A percentile compares a stretch with the other conserved stretches of the same genome.
These are phyloP conservation scores for Sarotherodon lohbergeri DNA, from an alignment of 2,113 vertebrate genomes.

Conservation along the genomic window DNA sequence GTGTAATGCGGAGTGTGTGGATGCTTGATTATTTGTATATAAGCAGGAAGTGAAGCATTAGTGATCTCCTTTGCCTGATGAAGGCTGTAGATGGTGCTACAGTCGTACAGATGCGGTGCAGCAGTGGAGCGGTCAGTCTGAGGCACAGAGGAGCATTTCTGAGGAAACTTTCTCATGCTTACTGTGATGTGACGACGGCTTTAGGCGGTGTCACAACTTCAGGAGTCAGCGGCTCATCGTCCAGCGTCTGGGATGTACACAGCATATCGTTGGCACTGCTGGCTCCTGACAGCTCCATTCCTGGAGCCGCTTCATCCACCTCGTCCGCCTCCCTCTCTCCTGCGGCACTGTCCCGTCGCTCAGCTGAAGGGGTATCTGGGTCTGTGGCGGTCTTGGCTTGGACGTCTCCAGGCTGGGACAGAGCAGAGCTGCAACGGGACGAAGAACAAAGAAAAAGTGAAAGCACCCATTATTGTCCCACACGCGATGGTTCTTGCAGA, in stretches of 20 bases:
- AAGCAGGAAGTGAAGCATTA: not conserved
- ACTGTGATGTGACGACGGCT: constrained; percentile 34
- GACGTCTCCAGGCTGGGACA: constrained; percentile 83
- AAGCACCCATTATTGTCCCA: not conserved
- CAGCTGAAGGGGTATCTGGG: constrained; percentile 9
- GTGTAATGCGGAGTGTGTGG: not conserved
- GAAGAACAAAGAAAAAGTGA: not conserved
- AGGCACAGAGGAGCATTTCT: not conserved
- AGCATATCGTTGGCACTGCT: constrained; percentile 70
- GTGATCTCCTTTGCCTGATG: not conserved
- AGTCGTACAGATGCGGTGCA: not conserved
- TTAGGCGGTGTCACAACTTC: constrained; percentile 55
- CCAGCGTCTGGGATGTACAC: constrained; percentile 75
- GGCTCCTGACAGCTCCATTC: not conserved
- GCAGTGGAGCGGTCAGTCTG: not conserved
- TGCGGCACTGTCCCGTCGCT: not conserved
- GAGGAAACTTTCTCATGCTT: not conserved
- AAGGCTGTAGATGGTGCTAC: not conserved
- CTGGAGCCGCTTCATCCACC: not conserved
- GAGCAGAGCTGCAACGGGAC: constrained; percentile 73
- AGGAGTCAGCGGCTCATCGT: constrained; percentile 75
- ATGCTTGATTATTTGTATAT: not conserved
- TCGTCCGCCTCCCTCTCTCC: constrained; percentile 12
- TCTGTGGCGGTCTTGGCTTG: constrained; percentile 44
- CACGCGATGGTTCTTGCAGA: fast-evolving